Percentiles rank a stretch among this genome's conserved stretches.
phyloP scores from a whole-genome alignment of 2,797 vertebrate genomes.

The Pogonophryne albipinna region DNA sequence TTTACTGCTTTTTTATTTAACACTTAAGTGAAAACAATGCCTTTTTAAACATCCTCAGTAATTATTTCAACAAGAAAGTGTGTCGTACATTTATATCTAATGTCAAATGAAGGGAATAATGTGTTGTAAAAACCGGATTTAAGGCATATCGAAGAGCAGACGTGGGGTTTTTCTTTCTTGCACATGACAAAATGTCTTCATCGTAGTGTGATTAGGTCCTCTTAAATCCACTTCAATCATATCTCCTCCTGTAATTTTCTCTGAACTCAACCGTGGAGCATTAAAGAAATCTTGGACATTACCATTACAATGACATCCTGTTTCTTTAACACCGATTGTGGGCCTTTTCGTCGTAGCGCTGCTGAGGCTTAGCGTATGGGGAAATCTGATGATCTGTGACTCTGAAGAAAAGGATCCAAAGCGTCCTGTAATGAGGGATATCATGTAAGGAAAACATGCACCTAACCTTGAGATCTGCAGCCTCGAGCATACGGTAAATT shows the following conservation, averaged over 20 bases:
- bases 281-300: constrained; percentile 27
- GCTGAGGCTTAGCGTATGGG: neutral
- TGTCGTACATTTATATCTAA: neutral
- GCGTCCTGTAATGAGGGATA: neutral
- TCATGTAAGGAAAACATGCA: constrained; percentile 15
- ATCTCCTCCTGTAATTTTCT: constrained; percentile 9
- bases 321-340: constrained; percentile 10
- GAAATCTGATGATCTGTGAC: neutral
- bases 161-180: neutral
- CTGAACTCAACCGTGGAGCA: constrained; percentile 20
- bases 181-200: neutral
- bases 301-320: constrained; percentile 9
- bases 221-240: constrained; percentile 20
- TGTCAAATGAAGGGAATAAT: neutral
- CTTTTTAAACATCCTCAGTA: neutral
- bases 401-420: neutral
- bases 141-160: constrained; percentile 22
- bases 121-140: constrained; percentile 3
- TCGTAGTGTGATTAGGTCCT: neutral
- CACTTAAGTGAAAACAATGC: neutral
- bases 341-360: neutral
- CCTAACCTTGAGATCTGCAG: constrained; percentile 2
- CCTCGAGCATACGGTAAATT: neutral
- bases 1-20: neutral
- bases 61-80: constrained; percentile 5